These are phyloP conservation scores for Cinclus mexicanus DNA, from an alignment of 2,113 vertebrate species.

Conservation along the genomic window DNA sequence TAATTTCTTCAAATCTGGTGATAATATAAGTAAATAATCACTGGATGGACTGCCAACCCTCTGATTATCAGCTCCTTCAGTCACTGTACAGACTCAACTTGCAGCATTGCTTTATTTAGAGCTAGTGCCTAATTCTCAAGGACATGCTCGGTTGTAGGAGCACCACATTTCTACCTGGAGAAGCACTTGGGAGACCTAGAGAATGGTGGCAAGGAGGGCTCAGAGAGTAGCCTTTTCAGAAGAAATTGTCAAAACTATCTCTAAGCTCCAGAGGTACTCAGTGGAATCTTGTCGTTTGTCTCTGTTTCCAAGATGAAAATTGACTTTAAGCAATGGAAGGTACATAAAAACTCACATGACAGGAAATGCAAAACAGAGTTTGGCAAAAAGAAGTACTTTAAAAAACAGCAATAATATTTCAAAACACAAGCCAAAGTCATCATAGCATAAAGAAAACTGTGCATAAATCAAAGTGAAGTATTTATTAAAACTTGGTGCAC, in stretches of 20 bases:
- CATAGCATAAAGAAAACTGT: neutral
- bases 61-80: neutral
- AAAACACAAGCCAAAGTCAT: constrained; percentile 11
- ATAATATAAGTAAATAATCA: neutral
- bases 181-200: neutral
- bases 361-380: constrained; percentile 45
- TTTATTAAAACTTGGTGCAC: constrained; percentile 1
- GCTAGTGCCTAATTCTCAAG: neutral
- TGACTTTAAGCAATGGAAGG: neutral
- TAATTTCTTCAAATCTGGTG: neutral
- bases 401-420: neutral
- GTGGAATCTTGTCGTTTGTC: neutral
- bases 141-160: neutral
- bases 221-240: neutral
- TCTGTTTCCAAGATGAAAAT: neutral
- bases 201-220: neutral
- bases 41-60: too few relatives aligned
- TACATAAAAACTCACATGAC: constrained; percentile 16
- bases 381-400: neutral
- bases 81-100: neutral
- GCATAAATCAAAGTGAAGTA: neutral
- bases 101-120: neutral
- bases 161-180: neutral
- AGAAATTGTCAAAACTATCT: neutral
- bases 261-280: neutral